Evolutionary conservation across 2,888 invertebrate species (phyloP), one percentile per base, ranked within the genome.

Genomic region (Zaprionus lineosus): DNA sequence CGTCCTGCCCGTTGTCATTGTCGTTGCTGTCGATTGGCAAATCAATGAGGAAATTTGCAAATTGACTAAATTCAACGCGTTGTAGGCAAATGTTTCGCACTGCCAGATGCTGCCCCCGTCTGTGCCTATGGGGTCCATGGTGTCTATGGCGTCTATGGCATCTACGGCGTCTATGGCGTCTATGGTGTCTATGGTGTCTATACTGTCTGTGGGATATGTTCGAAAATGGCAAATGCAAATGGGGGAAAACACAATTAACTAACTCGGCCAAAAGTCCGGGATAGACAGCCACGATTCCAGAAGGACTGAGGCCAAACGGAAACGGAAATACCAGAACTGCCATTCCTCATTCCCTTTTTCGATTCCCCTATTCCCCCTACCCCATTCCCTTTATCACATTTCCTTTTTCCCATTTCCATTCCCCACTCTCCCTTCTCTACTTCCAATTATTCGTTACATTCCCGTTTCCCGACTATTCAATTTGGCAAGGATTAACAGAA

Each of bases 21-120:
- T 24, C 34, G 53, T 37, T 29, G 16, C 50, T 58, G 51, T 50
- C 78, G 66, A 46, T 72, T 79, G 83, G 79, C 85, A 74, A 78
- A 78, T 74, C 78, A 74, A 84, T 84, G 72, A 67, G 79, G 67
- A 84, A 82, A 69, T 69, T 72, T 82, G 73, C 66, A 74, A 84
- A 82, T 85, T 78, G 68, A 58, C 61, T 74, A 48, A 63, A 78
- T 74, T 74, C 63, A 61, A 56, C 63, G 61, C 71, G 52, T 61
- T 58, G 75, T 70, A 59, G 71, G 53, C 66, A 55, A 74, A 36
- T 48, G 50, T 31, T 40, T 46, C 37, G 7, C 18, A 31, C 53
- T 33, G 47, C 40, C 65, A 64, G 55, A 40, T 31, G 47, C 21
- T n/a, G n/a, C n/a, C n/a, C 41, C 29, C 40, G 8, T 50, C n/a